phyloP scores from a whole-genome alignment of 2,113 vertebrate species.

The Channa maculata region DNA sequence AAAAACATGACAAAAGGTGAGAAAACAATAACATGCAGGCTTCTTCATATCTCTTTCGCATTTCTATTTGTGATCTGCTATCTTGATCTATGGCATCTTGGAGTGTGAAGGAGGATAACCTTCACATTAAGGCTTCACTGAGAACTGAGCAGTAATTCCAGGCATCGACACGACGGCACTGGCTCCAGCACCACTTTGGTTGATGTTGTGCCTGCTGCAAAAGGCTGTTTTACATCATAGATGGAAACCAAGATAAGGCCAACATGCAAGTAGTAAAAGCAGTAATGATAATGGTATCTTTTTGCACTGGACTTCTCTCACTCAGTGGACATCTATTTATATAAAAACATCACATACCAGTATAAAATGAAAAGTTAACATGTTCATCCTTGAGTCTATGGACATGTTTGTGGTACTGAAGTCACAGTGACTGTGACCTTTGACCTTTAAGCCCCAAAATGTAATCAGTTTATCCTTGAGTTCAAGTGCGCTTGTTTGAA shows the following conservation, averaged over 20 bases:
- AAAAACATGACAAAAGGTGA: not conserved
- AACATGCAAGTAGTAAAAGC: too few species aligned
- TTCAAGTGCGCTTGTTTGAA: too few species aligned
- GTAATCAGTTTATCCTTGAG: too few species aligned
- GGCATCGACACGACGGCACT: conserved; percentile 29
- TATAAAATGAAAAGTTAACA: not conserved
- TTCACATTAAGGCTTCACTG: not conserved
- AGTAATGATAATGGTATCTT: not conserved
- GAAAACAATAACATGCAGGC: conserved; percentile 8
- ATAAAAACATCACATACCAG: not conserved
- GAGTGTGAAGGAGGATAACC: conserved; percentile 12
- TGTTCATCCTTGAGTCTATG: too few species aligned
- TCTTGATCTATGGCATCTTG: conserved; percentile 35
- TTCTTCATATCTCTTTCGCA: not conserved
- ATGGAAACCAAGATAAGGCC: conserved; percentile 11
- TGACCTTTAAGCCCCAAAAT: too few species aligned
- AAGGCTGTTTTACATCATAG: not conserved
- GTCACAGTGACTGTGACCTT: too few species aligned
- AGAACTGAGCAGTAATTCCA: conserved; percentile 18
- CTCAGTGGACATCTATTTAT: not conserved
- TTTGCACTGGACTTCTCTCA: not conserved
- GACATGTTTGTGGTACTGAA: too few species aligned
- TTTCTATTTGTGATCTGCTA: not conserved
- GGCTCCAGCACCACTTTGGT: not conserved
- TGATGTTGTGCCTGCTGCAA: conserved; percentile 6